These are phyloP conservation scores for Syrmaticus mikado DNA, from an alignment of 2,113 vertebrate species.

Conservation along the genomic window DNA sequence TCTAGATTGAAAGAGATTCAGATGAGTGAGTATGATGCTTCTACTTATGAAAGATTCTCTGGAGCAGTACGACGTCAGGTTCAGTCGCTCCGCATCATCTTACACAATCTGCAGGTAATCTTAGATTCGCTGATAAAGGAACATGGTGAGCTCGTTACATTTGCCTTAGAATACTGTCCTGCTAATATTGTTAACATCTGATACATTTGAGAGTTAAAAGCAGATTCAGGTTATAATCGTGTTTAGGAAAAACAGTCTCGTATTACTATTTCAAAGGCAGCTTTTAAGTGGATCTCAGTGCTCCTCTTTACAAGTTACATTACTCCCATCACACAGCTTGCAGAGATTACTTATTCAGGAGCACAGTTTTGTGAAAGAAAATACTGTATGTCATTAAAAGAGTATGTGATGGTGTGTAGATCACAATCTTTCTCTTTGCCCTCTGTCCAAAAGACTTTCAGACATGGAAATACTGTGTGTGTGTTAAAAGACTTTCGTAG, in stretches of 20 bases:
- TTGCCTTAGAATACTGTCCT: neutral
- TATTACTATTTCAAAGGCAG: neutral
- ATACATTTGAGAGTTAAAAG: neutral
- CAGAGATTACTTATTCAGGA: neutral
- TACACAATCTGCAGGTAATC: slow-evolving; percentile 93
- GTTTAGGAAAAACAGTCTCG: neutral
- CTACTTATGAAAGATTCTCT: slow-evolving; percentile 91
- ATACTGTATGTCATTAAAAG: neutral
- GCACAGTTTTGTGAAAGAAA: neutral
- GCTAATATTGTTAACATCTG: neutral
- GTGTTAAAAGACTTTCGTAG: neutral
- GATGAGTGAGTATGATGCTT: slow-evolving; percentile 95
- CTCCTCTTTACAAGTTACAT: neutral
- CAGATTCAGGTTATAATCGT: neutral
- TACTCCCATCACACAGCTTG: neutral
- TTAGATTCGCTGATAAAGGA: neutral
- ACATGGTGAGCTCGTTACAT: neutral
- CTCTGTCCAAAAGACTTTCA: neutral
- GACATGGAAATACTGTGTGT: neutral
- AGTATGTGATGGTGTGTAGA: neutral
- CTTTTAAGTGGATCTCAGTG: neutral
- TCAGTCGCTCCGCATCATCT: slow-evolving; percentile 90
- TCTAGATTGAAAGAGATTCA: slow-evolving; percentile 92
- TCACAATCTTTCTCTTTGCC: neutral
- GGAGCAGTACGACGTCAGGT: slow-evolving; percentile 89